phyloP scores from a whole-genome alignment of 1,140 invertebrate species.

The Apis laboriosa region DNA sequence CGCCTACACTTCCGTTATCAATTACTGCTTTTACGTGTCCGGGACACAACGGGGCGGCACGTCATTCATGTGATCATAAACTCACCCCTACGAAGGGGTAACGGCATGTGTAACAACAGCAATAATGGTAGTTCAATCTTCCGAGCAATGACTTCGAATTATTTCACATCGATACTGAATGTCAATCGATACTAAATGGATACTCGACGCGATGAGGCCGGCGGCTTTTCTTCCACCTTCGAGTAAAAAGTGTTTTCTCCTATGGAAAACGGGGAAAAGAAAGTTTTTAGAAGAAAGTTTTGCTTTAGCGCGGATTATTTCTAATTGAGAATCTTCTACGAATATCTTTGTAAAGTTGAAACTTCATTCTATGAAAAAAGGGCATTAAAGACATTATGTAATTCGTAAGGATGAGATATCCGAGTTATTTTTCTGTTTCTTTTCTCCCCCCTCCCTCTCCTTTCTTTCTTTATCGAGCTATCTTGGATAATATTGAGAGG shows the following conservation, averaged over 20 bases:
- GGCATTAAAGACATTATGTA: background rate
- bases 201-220: background rate
- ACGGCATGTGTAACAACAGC: conserved; percentile 52
- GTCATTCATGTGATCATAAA: conserved; percentile 35
- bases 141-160: conserved; percentile 62
- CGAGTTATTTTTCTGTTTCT: background rate
- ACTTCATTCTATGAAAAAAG: background rate
- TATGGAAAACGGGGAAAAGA: background rate
- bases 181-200: conserved; percentile 49
- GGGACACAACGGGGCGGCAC: background rate
- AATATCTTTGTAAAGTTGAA: background rate
- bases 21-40: conserved; percentile 44
- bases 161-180: conserved; percentile 67
- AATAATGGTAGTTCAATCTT: conserved; percentile 62
- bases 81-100: conserved; percentile 13
- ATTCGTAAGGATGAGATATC: background rate
- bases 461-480: too few relatives aligned
- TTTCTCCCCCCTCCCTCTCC: too few relatives aligned
- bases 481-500: too few relatives aligned
- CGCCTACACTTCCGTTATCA: conserved; percentile 19
- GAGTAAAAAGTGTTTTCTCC: too few relatives aligned
- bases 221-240: background rate
- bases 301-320: background rate
- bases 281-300: conserved; percentile 1
- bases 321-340: conserved; percentile 14